Base-by-base conservation (phyloP, 2,888 invertebrate genomes). In the Ischnura elegans region DNA sequence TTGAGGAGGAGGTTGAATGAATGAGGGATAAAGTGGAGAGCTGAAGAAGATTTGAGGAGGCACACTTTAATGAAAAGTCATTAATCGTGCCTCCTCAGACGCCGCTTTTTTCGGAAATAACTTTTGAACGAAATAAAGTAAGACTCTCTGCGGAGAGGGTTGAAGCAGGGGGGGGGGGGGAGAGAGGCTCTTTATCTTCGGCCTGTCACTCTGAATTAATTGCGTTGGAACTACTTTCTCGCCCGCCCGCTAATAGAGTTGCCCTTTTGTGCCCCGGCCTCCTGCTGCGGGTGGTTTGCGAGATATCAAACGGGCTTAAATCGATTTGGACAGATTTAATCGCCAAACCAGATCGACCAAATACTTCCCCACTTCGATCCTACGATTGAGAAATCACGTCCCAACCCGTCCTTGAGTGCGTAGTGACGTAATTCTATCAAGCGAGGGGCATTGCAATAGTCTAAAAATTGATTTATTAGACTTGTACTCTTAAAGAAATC, bases 91-190 rank as follows among this genome's bases (percentile, higher is more conserved):
- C 43, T 42, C 25, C 66, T 66, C 36, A 55, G 61, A 55, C 55
- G 90, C 45, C n/a, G 61, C 4, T 90, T 87, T 90, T 90, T 90
- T 90, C 25, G 90, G 90, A 55, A 87, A 51, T 87, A 87, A 87
- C 87, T 87, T 87, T 87, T 87, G 87, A 90, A 61, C 45, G 90
- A 61, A 61, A 90, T 90, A 61, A 90, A 90, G 90, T 43, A 61
- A 51, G 87, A 86, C 29, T 36, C 25, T 8, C n/a, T 61, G 61
- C 36, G 76, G 76, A 36, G 76, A 36, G 36, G 76, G 36, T 21
- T 25, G 36, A 51, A 51, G 51, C 16, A n/a, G n/a, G n/a, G n/a
- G n/a, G n/a, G n/a, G n/a, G n/a, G n/a, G n/a, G n/a, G n/a, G n/a
- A n/a, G n/a, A 2, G 36, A 0, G 6, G 36, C 76, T 25, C 36